These are phyloP conservation scores for Heterohyrax brucei DNA, from an alignment of 2,797 vertebrate species.

Conservation along the genomic window DNA sequence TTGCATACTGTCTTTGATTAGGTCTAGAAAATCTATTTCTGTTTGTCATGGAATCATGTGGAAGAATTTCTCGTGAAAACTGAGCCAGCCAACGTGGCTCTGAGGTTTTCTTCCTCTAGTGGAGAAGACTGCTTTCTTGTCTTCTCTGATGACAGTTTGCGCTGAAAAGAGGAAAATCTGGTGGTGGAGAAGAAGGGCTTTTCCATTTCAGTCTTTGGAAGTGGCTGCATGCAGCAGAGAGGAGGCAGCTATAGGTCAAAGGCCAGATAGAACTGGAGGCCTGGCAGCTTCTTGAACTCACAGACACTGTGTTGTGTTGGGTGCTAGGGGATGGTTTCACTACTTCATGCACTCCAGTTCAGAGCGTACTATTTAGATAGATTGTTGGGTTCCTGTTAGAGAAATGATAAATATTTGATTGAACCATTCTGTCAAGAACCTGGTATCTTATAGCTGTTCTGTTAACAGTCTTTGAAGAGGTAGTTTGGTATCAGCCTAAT, in stretches of 20 bases:
- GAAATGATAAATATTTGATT: not conserved
- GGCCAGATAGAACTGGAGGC: not conserved
- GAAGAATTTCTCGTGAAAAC: constrained; percentile 4
- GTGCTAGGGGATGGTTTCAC: not conserved
- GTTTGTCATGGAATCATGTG: not conserved
- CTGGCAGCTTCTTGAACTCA: not conserved
- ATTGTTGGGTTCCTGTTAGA: not conserved
- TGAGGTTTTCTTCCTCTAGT: not conserved
- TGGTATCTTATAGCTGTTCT: not conserved
- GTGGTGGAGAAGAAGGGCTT: not conserved
- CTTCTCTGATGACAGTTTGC: not conserved
- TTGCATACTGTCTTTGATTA: not conserved
- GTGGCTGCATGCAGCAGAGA: not conserved
- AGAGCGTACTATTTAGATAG: not conserved
- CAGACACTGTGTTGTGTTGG: not conserved
- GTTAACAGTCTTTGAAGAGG: not conserved
- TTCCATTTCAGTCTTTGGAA: not conserved
- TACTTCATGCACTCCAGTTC: accelerated
- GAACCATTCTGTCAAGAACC: not conserved
- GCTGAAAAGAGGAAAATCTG: not conserved
- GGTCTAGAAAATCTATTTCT: constrained; percentile 37
- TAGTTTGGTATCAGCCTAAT: not conserved
- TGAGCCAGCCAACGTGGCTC: not conserved
- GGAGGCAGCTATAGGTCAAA: not conserved
- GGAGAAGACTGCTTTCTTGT: not conserved